Evolutionary conservation across 1,140 invertebrate species (phyloP).

Genomic region (Doryteuthis pealeii): DNA sequence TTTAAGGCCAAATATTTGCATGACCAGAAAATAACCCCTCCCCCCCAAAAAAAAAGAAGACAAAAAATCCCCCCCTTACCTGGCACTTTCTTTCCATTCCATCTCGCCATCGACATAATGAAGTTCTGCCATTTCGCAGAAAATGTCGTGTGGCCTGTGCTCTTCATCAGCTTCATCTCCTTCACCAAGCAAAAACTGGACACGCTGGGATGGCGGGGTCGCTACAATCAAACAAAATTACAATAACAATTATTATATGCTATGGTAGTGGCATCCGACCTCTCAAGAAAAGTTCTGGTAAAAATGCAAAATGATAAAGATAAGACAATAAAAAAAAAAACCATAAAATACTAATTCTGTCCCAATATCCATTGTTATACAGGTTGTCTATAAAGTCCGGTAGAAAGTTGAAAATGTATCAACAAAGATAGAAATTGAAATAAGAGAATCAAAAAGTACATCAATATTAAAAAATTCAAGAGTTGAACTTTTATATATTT

Average conservation of each 20-base stretch:
- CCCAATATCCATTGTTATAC: not conserved
- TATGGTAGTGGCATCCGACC: no score
- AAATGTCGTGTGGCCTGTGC: constrained; percentile 64
- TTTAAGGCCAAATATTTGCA: no score
- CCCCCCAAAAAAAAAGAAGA: no score
- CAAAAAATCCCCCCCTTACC: no score
- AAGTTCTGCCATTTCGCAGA: constrained; percentile 90
- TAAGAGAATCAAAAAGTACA: no score
- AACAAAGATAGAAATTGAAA: no score
- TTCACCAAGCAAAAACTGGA: constrained; percentile 95
- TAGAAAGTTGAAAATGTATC: not conserved
- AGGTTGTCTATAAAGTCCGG: not conserved
- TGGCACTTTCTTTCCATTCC: constrained; percentile 96
- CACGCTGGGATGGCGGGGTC: constrained; percentile 53
- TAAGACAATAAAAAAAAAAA: not conserved
- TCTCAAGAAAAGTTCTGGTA: constrained; percentile 2
- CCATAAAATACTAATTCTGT: not conserved
- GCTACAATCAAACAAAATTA: no score
- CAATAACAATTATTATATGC: no score
- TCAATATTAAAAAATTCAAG: no score
- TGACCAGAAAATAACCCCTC: no score
- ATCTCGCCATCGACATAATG: constrained; percentile 76
- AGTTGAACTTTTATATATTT: no score
- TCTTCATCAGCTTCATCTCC: constrained; percentile 71
- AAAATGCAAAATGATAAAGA: not conserved